Conservation (phyloP, 1,140 invertebrate genomes). For the Spodoptera frugiperda region DNA sequence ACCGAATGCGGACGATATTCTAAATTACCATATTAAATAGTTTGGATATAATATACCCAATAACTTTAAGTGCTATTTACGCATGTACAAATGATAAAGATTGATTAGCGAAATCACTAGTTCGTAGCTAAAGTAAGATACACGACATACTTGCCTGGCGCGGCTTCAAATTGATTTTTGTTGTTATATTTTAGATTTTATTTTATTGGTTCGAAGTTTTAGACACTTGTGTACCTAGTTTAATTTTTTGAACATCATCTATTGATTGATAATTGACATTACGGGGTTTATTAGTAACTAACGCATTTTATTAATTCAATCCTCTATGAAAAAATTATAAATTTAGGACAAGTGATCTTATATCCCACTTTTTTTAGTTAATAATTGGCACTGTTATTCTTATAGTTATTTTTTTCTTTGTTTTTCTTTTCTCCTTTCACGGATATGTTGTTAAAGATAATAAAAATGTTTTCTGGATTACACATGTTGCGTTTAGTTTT, state of each 20-base stretch:
- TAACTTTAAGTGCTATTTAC: slow-evolving; percentile 74
- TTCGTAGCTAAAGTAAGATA: slow-evolving; percentile 65
- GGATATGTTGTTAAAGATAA: slow-evolving; percentile 80
- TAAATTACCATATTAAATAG: slow-evolving; percentile 77
- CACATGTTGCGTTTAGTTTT: slow-evolving; percentile 74
- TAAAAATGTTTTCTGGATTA: slow-evolving; percentile 78
- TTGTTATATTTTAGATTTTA: slow-evolving; percentile 83
- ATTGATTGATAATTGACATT: slow-evolving; percentile 38
- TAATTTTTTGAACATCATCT: slow-evolving; percentile 64
- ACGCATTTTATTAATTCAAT: slow-evolving; percentile 60
- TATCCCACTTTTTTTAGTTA: slow-evolving; percentile 61
- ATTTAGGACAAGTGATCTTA: slow-evolving; percentile 49
- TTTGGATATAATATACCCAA: slow-evolving; percentile 69
- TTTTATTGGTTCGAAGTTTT: slow-evolving; percentile 77
- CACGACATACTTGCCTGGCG: slow-evolving; percentile 65
- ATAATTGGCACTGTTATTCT: slow-evolving; percentile 83
- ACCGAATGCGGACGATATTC: slow-evolving; percentile 62
- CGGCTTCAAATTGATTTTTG: slow-evolving; percentile 69
- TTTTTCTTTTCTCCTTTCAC: slow-evolving; percentile 71
- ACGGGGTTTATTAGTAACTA: slow-evolving; percentile 45
- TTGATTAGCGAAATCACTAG: slow-evolving; percentile 78
- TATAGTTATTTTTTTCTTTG: slow-evolving; percentile 74
- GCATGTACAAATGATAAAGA: slow-evolving; percentile 82
- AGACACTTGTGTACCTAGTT: slow-evolving; percentile 68
- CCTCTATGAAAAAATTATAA: slow-evolving; percentile 60